Base-by-base conservation (phyloP, 2,888 invertebrate species). In the Cremastobaeus sp. region DNA sequence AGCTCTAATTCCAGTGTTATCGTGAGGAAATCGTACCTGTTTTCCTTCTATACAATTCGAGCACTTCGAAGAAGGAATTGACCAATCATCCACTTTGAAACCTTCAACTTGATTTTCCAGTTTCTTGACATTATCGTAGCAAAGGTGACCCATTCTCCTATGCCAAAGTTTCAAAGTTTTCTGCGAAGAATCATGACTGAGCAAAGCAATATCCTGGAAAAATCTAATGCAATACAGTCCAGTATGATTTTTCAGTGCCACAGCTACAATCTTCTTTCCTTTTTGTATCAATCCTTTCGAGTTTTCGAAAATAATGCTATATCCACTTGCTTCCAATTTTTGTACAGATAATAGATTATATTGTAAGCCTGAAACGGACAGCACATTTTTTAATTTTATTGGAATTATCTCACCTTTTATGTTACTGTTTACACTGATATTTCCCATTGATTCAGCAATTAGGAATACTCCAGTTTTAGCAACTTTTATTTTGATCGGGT, bases 21-120 rank as follows among this genome's bases (percentile, higher is more conserved):
- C 43, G 18, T 74, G 64, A 9, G 68, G 52, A 1, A 37, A 28
- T 1, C 21, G 14, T 12, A 72, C 68, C 30, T 76, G 76, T 35
- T 80, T 81, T 11, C 79, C 76, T n/a, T 76, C 37, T 1, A 78
- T 52, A 34, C 80, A 79, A 3, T 35, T 34, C 37, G 35, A 25
- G 48, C 76, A 79, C 0, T 66, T 14, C 34, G 57, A 21, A 17
- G 14, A 14, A 5, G 32, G n/a, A n/a, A 62, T 14, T 15, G 47
- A 59, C 11, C 41, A 76, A 69, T n/a, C n/a, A 1, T 39, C 78
- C 74, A 9, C 39, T 28, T 50, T 39, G 34, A 43, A 15, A 20
- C 41, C 12, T 8, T 28, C 30, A 21, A 30, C 45, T 12, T 37
- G 37, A 9, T 3, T 11, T 17, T 2, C 5, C 3, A 74, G 35